Base-by-base conservation (phyloP, 2,797 vertebrate species). In the Petrocephalus schoutedeni region DNA sequence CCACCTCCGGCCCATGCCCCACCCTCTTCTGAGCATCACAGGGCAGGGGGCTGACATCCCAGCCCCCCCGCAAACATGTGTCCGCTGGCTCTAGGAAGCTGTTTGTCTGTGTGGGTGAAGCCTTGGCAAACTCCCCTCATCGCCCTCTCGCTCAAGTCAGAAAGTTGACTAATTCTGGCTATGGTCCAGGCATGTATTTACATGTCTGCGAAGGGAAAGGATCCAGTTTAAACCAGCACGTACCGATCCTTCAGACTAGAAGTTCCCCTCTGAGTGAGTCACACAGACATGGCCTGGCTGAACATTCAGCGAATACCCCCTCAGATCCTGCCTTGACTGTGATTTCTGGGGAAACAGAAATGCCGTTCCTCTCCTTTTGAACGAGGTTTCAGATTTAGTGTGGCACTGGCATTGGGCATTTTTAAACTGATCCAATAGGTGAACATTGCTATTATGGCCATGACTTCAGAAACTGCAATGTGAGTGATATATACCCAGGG, bases 181-280 rank as follows among this genome's bases (percentile, higher is more conserved):
- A 77, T 1, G 23, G 61, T 88, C 91, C 92, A 92, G 88, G 14
- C 57, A 21, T 49, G 90, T 93, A 92, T 93, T 92, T 92, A 93
- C 93, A 93, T 87, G 90, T 91, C 86, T 92, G 88, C 82, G 58
- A 89, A 91, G 87, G 89, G 88, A 90, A 91, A 91, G 90, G 91
- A 96, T 95, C 96, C 92, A 91, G 96, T 96, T 93, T 95, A 92
- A 95, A 95, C 96, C 95, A 93, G 95, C 51, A 14, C 77, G 86
- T 90, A 91, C 94, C 89, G 93, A 94, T 93, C 93, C 85, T 87
- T 77, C 0, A 91, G 87, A 88, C 91, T 91, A 91, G 87, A 89
- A 90, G 89, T 90, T 91, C 54, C 21, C 86, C 86, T 85, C 87
- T 87, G 86, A 83, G 84, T 88, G 87, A 80, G 28, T 94, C 91